phyloP scores from a whole-genome alignment of 2,113 vertebrate genomes.

The Myocastor coypus region DNA sequence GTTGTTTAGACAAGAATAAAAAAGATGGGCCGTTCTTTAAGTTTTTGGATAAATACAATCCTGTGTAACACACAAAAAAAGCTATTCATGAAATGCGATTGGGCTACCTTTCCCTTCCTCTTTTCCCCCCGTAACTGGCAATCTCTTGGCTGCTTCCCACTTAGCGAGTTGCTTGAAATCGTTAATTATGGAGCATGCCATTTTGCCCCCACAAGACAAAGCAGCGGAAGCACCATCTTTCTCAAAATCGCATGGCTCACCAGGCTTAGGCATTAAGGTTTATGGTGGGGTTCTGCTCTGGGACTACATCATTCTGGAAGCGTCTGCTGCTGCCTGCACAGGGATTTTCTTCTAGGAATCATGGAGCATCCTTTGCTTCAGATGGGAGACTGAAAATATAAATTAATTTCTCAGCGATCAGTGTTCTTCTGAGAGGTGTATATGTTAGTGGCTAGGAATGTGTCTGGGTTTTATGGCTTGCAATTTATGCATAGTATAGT shows the following conservation, averaged over 20 bases:
- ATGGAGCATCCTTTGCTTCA: background rate
- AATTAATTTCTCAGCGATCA: conserved; percentile 1
- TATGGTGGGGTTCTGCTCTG: background rate
- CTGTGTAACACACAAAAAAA: too few species aligned
- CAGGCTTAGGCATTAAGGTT: background rate
- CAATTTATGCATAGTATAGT: background rate
- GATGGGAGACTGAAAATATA: background rate
- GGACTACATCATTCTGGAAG: background rate
- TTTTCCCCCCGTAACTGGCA: background rate
- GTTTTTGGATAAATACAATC: too few species aligned
- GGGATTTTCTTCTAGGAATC: background rate
- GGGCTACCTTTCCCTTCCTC: background rate
- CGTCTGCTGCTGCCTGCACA: background rate
- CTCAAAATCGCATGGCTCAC: background rate
- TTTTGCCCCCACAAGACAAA: background rate
- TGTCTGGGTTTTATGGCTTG: background rate
- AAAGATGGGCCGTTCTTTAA: too few species aligned
- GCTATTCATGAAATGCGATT: conserved; percentile 27
- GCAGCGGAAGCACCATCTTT: background rate
- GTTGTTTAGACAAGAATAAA: too few species aligned
- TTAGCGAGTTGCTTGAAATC: background rate
- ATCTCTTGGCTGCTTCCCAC: background rate
- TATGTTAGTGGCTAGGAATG: conserved; percentile 1
- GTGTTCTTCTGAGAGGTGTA: background rate
- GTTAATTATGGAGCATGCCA: background rate